Evolutionary conservation across 2,797 vertebrate genomes (phyloP), one percentile per base, ranked within the genome.

Genomic region (Acipenser transmontanus): DNA sequence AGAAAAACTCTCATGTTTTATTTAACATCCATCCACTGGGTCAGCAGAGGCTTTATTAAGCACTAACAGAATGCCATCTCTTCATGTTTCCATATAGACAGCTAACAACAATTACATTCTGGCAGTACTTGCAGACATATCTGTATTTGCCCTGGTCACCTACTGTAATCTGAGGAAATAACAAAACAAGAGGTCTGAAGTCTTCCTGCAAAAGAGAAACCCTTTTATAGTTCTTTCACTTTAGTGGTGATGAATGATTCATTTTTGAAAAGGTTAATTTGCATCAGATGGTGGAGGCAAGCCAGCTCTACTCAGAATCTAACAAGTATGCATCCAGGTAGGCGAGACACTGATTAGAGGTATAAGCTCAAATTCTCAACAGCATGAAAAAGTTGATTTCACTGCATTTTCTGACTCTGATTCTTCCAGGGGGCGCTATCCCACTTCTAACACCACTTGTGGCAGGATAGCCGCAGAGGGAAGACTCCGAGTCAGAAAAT

Each of bases 111-210:
- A 34, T 57, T n/a, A 11, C 34, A 34, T 34, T 34, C 34, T 34
- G 34, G 34, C 34, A 57, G 0, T 57, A 34, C 7, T 13, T 57
- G 12, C 54, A 11, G 7, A 13, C 12, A 34, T 57, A 57, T n/a
- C 54, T 57, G 14, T 57, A 57, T 57, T 57, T 34, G 54, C 54
- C 54, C 54, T 57, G 54, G 54, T 57, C 54, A 57, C 9, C 14
- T 57, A 57, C 12, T 57, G 14, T 11, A 34, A 34, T 57, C 54
- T 13, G 6, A 11, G 9, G 11, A 57, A 57, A 11, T n/a, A 57
- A 13, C 54, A 57, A 11, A 7, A 57, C 12, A n/a, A 57, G 10
- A 57, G 54, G 54, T 57, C 2, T 34, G 34, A 34, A 34, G 34
- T 34, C 54, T 57, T 57, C 54, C 54, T n/a, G 12, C 11, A 57